These are phyloP conservation scores for Taphrorychus bicolor DNA, from an alignment of 2,888 invertebrate genomes.

Conservation along the genomic window DNA sequence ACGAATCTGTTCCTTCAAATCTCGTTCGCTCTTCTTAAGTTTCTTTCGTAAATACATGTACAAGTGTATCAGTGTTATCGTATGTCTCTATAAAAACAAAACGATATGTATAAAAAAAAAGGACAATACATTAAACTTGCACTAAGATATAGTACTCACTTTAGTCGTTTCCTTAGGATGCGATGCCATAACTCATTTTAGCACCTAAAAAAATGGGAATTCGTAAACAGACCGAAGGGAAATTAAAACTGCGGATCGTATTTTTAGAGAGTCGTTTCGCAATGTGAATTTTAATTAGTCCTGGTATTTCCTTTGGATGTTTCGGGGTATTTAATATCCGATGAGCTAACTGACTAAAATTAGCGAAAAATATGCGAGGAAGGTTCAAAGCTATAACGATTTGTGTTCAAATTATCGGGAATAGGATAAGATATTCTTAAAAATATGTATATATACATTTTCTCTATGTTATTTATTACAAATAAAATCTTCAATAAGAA, in stretches of 20 bases:
- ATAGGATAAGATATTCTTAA: too few relatives aligned
- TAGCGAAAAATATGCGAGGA: background rate
- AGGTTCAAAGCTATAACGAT: too few relatives aligned
- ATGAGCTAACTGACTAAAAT: background rate
- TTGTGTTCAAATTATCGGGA: too few relatives aligned
- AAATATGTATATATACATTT: too few relatives aligned
- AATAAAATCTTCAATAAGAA: too few relatives aligned
- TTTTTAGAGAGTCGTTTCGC: background rate
- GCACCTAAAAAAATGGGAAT: slow-evolving; percentile 18
- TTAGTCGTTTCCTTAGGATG: slow-evolving; percentile 47
- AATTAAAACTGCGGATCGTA: background rate
- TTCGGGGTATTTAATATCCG: background rate
- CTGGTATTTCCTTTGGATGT: slow-evolving; percentile 2
- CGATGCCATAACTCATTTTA: slow-evolving; percentile 51
- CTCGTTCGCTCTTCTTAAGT: slow-evolving; percentile 43
- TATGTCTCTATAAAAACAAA: slow-evolving; percentile 47
- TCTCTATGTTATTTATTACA: too few relatives aligned
- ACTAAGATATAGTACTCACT: slow-evolving; percentile 46
- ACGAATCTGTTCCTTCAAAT: slow-evolving; percentile 23
- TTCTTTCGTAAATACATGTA: slow-evolving; percentile 46
- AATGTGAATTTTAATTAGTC: slow-evolving; percentile 1
- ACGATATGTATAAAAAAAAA: too few relatives aligned
- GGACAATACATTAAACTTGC: too few relatives aligned
- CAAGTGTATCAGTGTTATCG: slow-evolving; percentile 45
- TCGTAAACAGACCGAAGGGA: background rate